Conservation (phyloP, 2,797 vertebrate genomes). For the Bovichtus diacanthus region DNA sequence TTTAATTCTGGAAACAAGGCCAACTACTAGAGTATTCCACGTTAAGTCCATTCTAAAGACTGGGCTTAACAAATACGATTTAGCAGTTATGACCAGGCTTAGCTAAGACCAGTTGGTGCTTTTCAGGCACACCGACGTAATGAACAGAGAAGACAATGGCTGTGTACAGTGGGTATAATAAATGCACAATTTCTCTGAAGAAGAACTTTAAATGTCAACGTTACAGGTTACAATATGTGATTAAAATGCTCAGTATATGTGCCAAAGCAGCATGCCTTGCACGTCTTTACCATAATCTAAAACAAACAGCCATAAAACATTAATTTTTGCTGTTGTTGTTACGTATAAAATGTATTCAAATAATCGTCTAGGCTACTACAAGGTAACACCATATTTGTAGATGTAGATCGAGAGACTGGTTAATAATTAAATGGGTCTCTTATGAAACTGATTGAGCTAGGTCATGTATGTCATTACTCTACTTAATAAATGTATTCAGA, state of each 20-base stretch:
- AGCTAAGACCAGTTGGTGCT: no score
- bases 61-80: no score
- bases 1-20: slow-evolving; percentile 9
- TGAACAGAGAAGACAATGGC: slow-evolving; percentile 8
- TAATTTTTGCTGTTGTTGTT: background rate
- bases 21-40: no score
- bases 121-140: slow-evolving; percentile 15
- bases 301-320: background rate
- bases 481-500: slow-evolving; percentile 60
- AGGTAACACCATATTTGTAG: slow-evolving; percentile 41
- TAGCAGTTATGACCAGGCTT: no score
- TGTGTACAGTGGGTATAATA: background rate
- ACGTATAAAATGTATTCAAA: slow-evolving; percentile 12
- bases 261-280: background rate
- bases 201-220: slow-evolving; percentile 2
- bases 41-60: no score
- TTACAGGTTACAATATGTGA: background rate
- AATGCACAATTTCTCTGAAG: background rate
- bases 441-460: slow-evolving; percentile 52
- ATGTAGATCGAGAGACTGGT: slow-evolving; percentile 30
- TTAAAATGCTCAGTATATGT: background rate
- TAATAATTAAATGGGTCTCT: slow-evolving; percentile 54
- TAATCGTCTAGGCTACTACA: slow-evolving; percentile 12
- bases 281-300: background rate
- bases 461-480: slow-evolving; percentile 63